Evolutionary conservation across 1,140 invertebrate genomes (phyloP), one percentile per base, ranked within the genome.

Genomic region (Drosophila biarmipes): DNA sequence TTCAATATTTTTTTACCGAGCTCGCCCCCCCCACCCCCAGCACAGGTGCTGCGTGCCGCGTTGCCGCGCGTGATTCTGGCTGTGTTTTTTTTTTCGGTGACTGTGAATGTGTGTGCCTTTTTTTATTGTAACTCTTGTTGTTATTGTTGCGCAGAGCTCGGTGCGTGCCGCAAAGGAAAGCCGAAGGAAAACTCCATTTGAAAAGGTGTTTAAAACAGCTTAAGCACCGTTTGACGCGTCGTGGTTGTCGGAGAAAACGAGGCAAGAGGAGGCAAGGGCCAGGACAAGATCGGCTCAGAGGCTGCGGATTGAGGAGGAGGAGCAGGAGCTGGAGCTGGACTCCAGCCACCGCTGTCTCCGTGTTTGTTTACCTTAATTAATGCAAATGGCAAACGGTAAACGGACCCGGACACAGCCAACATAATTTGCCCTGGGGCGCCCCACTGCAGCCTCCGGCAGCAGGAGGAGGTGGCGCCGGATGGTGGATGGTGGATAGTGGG

Each of bases 281-380:
- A 52, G 42, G 45, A 52, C 49, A 49, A 29, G 71, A 37, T 53
- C 34, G 40, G 31, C 54, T n/a, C 6, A 55, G 53, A 54, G 29
- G 17, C 43, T 10, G 19, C 10, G 6, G 19, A 11, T n/a, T n/a
- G n/a, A 8, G 12, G 19, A 17, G 17, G 38, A n/a, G 14, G 11
- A 10, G 12, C 3, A 35, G 34, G 12, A 4, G 8, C 1, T 7
- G 34, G 8, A 10, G 10, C 29, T 10, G 29, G 29, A 31, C 29
- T 10, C 34, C 7, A n/a, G 31, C 29, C 17, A 2, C 48, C 11
- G 4, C 46, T 58, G 52, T 42, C 38, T 73, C 35, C 45, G 58
- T 76, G 84, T 89, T 89, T 89, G 76, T 87, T 87, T 87, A 87
- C 84, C 79, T 84, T 87, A 87, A 87, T 87, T 87, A 87, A 87